These are phyloP conservation scores for Lepidurus couesii DNA, from an alignment of 1,140 invertebrate species.

Conservation along the genomic window DNA sequence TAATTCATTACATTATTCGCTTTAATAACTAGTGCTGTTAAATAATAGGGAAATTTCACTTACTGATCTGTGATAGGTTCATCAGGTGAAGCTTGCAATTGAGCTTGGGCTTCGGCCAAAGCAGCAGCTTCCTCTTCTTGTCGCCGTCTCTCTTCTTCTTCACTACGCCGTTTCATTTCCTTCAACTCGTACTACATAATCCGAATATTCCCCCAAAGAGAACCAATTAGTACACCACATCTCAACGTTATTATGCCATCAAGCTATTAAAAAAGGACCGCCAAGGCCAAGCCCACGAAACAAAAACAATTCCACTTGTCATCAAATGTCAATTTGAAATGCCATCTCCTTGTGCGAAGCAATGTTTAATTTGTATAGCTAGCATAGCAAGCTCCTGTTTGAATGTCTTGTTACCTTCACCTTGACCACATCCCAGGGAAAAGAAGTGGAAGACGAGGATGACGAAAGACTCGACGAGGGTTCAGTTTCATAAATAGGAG, in stretches of 20 bases:
- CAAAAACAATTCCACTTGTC: background rate
- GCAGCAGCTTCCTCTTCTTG: constrained; percentile 59
- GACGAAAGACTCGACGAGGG: constrained; percentile 1
- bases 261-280: constrained; percentile 3
- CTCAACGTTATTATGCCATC: background rate
- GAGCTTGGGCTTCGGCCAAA: constrained; percentile 59
- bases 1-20: background rate
- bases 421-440: constrained; percentile 11
- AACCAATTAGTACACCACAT: background rate
- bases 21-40: background rate
- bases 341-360: too few species aligned
- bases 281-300: background rate
- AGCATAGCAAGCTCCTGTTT: background rate
- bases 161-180: constrained; percentile 83
- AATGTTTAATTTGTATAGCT: too few species aligned
- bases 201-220: constrained; percentile 23
- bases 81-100: constrained; percentile 54
- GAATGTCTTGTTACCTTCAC: background rate
- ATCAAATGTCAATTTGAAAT: background rate
- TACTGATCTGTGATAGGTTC: constrained; percentile 52
- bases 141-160: constrained; percentile 57
- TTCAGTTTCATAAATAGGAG: constrained; percentile 9
- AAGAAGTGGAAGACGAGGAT: background rate
- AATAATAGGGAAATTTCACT: constrained; percentile 27
- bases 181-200: constrained; percentile 86